Evolutionary conservation across 2,113 vertebrate species (phyloP).

Genomic region (Thinocorus orbignyianus): DNA sequence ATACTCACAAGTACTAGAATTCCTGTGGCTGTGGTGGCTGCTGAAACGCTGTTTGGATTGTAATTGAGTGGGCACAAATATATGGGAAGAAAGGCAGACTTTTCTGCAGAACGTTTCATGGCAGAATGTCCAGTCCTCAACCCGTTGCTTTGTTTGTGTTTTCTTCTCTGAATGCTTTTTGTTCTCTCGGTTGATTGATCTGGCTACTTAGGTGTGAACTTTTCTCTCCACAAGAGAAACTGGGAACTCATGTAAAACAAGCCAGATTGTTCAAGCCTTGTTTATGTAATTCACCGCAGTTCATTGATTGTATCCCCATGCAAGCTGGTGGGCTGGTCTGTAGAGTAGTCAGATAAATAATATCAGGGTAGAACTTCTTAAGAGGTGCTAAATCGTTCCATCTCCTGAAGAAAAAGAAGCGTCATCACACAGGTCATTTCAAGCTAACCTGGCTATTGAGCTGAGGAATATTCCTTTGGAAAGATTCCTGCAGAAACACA

Average conservation of each 20-base stretch:
- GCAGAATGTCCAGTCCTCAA: neutral
- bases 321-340: neutral
- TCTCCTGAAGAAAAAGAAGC: neutral
- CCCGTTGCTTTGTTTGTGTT: neutral
- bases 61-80: neutral
- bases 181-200: neutral
- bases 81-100: neutral
- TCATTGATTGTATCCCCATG: neutral
- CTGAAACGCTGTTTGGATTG: neutral
- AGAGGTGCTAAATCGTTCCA: neutral
- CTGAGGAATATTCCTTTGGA: neutral
- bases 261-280: neutral
- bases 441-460: neutral
- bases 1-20: neutral
- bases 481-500: neutral
- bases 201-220: neutral
- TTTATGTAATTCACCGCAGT: conserved; percentile 28
- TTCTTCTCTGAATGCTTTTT: neutral
- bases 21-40: neutral
- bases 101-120: fast-evolving
- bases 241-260: neutral
- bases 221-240: neutral
- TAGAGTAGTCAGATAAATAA: neutral
- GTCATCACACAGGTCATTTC: neutral
- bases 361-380: neutral